A percentile compares a stretch with the other conserved stretches of the same genome.
phyloP scores from a whole-genome alignment of 2,888 invertebrate genomes.

The Epicampocera succincta region DNA sequence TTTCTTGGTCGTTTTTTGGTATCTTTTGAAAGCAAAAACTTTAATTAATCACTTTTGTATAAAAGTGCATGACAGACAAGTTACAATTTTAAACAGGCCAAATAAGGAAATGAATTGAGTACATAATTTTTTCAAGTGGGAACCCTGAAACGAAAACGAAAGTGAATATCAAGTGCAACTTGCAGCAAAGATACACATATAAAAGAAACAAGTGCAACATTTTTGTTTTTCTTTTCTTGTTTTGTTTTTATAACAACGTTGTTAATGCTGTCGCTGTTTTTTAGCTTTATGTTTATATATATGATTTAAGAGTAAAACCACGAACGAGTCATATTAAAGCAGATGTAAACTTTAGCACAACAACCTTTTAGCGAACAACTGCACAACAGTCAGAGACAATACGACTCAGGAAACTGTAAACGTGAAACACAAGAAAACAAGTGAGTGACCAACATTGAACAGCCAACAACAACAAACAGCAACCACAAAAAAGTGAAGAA shows the following conservation, averaged over 20 bases:
- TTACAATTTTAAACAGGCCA: slow-evolving; percentile 47
- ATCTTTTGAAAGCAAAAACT: slow-evolving; percentile 48
- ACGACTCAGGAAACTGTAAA: slow-evolving; percentile 52
- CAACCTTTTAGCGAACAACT: slow-evolving; percentile 40
- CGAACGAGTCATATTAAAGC: slow-evolving; percentile 60
- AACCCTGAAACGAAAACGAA: slow-evolving; percentile 70
- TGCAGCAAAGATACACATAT: slow-evolving; percentile 30
- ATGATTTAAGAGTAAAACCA: slow-evolving; percentile 55
- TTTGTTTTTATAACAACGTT: slow-evolving; percentile 2
- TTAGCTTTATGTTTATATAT: slow-evolving; percentile 6
- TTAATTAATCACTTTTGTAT: slow-evolving; percentile 56
- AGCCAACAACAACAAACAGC: slow-evolving; percentile 20
- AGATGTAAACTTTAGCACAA: slow-evolving; percentile 64
- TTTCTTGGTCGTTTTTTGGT: slow-evolving; percentile 2
- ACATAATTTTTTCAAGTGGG: slow-evolving; percentile 27
- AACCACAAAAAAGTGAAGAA: slow-evolving; percentile 30
- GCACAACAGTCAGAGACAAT: slow-evolving; percentile 44
- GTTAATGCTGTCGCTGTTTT: slow-evolving; percentile 19
- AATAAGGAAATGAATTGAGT: slow-evolving; percentile 54
- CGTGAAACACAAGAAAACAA: slow-evolving; percentile 47
- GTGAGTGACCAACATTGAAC: slow-evolving; percentile 57
- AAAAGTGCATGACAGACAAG: slow-evolving; percentile 53
- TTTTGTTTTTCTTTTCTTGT: too few relatives aligned
- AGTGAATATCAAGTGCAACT: slow-evolving; percentile 68
- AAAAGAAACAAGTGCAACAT: slow-evolving; percentile 58